A percentile compares a stretch with the other conserved stretches of the same genome.
Conservation (phyloP, 2,888 invertebrate species). For the Rhagium mordax region DNA sequence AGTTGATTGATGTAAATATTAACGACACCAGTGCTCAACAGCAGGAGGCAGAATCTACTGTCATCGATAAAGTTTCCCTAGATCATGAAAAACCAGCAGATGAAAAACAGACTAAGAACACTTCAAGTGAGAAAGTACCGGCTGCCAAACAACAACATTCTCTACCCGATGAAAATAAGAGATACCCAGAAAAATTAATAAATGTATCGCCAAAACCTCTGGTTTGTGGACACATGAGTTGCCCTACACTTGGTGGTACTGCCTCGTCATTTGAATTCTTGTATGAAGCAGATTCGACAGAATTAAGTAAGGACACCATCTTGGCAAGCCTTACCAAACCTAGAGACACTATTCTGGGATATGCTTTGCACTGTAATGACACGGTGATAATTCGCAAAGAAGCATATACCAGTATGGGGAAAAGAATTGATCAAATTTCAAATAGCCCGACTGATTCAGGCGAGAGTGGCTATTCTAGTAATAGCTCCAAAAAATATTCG, state of each 20-base stretch:
- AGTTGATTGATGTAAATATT: neutral
- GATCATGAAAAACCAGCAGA: neutral
- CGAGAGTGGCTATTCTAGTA: conserved; percentile 57
- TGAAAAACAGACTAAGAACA: neutral
- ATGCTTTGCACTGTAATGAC: conserved; percentile 3
- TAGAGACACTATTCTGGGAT: conserved; percentile 23
- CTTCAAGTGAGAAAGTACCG: neutral
- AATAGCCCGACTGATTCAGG: conserved; percentile 44
- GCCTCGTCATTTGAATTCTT: conserved; percentile 46
- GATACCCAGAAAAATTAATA: neutral
- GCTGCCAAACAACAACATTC: neutral
- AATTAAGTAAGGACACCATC: conserved; percentile 19
- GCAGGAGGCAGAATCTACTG: neutral
- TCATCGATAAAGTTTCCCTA: neutral
- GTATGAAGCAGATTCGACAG: conserved; percentile 42
- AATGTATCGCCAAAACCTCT: neutral
- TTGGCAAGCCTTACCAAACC: conserved; percentile 37
- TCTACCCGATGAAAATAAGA: neutral
- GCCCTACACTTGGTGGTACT: conserved; percentile 41
- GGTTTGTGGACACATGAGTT: conserved; percentile 39
- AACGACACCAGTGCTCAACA: neutral
- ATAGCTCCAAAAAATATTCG: conserved; percentile 47
- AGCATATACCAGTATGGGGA: neutral
- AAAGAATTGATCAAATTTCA: conserved; percentile 12
- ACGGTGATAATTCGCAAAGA: neutral